phyloP scores from a whole-genome alignment of 2,113 vertebrate genomes.

The Ameiurus melas region DNA sequence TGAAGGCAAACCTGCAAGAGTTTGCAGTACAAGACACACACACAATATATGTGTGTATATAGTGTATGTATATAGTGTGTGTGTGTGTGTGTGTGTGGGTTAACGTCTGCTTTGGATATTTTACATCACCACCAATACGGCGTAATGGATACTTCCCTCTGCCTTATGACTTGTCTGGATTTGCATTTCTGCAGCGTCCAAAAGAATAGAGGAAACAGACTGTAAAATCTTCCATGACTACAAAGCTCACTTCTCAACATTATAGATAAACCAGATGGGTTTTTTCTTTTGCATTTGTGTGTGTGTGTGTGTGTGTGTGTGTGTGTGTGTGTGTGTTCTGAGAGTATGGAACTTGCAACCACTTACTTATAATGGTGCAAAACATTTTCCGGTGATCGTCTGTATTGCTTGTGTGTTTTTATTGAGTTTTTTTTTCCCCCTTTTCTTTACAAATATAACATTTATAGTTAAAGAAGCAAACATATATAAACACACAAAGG shows the following conservation, averaged over 20 bases:
- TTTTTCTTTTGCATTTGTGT: conserved; percentile 3
- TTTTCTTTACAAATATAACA: too few species aligned
- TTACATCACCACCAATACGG: conserved; percentile 29
- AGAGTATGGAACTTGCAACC: conserved; percentile 69
- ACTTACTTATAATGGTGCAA: conserved; percentile 71
- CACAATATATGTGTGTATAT: too few species aligned
- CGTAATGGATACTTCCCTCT: conserved; percentile 7
- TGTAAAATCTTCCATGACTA: conserved; percentile 67
- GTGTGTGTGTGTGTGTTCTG: conserved; percentile 54
- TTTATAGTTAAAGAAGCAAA: too few species aligned
- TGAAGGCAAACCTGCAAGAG: conserved; percentile 22
- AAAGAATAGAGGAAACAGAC: conserved; percentile 54
- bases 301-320: not conserved
- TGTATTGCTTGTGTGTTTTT: conserved; percentile 7
- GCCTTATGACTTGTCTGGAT: conserved; percentile 11
- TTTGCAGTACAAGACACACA: conserved; percentile 39
- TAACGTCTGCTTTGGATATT: conserved; percentile 39
- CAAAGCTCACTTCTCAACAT: conserved; percentile 54
- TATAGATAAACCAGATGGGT: conserved; percentile 74
- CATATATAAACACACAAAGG: too few species aligned
- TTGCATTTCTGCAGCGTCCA: not conserved
- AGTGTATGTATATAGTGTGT: not conserved
- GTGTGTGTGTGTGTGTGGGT: conserved; percentile 6
- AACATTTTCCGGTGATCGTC: conserved; percentile 75
- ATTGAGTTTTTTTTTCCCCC: too few species aligned